Conservation (phyloP, 2,113 vertebrate species). For the Furnarius figulus region DNA sequence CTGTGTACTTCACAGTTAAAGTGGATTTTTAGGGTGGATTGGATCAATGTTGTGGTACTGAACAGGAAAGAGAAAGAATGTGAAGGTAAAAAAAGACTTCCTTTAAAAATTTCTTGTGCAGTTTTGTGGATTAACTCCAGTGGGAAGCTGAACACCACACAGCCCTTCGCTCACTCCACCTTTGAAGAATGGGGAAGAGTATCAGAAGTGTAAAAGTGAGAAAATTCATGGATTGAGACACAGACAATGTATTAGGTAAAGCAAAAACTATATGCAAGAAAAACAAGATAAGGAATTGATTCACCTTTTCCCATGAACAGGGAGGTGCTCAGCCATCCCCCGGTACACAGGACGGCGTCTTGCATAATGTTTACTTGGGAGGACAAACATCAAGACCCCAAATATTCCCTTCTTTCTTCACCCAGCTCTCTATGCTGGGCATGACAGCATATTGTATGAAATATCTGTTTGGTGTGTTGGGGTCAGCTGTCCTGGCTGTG, state of each 20-base stretch:
- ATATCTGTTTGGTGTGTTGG: not conserved
- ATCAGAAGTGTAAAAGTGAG: not conserved
- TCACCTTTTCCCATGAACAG: not conserved
- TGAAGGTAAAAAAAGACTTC: not conserved
- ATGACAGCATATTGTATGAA: not conserved
- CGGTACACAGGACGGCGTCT: not conserved
- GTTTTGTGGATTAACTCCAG: not conserved
- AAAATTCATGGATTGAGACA: not conserved
- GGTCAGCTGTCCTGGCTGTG: not conserved
- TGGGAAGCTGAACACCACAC: not conserved
- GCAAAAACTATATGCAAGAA: not conserved
- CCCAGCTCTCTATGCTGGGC: not conserved
- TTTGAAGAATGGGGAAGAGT: not conserved
- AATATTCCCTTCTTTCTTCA: not conserved
- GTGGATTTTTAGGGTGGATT: not conserved
- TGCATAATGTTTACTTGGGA: fast-evolving
- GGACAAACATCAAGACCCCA: fast-evolving
- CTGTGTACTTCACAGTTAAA: not conserved
- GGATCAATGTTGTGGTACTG: not conserved
- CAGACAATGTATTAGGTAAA: not conserved
- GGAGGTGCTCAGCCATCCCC: not conserved
- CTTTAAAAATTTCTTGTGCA: not conserved
- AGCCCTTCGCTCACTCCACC: not conserved
- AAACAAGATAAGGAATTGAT: not conserved
- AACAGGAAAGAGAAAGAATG: not conserved